These are phyloP conservation scores for Oikopleura vanhoeffeni DNA, from an alignment of 23 tunicate genomes.

Conservation along the genomic window DNA sequence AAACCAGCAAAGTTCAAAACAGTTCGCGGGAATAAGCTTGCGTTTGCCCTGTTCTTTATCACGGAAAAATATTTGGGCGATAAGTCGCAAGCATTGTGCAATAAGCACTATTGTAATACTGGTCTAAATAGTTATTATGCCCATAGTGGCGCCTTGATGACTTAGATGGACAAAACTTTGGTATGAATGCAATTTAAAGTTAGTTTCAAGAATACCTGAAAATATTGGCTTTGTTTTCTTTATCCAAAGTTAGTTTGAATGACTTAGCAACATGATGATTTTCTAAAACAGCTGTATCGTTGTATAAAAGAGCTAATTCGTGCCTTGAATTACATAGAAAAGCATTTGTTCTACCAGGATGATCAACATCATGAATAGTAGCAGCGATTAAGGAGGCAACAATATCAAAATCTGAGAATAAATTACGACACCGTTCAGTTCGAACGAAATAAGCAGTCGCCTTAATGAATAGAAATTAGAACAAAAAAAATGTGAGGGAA, in stretches of 20 bases:
- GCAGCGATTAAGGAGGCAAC: constrained; percentile 39
- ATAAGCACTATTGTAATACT: too few relatives aligned
- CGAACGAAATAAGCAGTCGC: constrained; percentile 55
- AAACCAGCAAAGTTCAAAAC: too few relatives aligned
- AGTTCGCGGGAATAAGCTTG: too few relatives aligned
- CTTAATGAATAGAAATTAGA: constrained; percentile 18
- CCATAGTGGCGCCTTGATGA: too few relatives aligned
- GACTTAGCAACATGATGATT: constrained; percentile 51
- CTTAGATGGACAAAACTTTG: too few relatives aligned
- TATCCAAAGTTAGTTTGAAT: constrained; percentile 46
- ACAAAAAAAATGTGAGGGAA: background rate
- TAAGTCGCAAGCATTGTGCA: too few relatives aligned
- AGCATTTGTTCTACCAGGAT: constrained; percentile 51
- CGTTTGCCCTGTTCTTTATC: too few relatives aligned
- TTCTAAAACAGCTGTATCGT: constrained; percentile 62
- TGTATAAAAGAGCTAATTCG: constrained; percentile 50
- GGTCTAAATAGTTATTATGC: too few relatives aligned
- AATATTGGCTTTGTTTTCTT: constrained; percentile 29
- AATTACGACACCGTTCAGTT: constrained; percentile 21
- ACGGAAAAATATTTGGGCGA: too few relatives aligned
- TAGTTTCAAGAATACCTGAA: constrained; percentile 36
- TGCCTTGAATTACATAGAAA: constrained; percentile 36
- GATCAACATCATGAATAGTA: constrained; percentile 55
- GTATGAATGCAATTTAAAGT: too few relatives aligned
- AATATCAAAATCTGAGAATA: constrained; percentile 17